Evolutionary conservation across 1,140 invertebrate genomes (phyloP).

Genomic region (Grapholita molesta): DNA sequence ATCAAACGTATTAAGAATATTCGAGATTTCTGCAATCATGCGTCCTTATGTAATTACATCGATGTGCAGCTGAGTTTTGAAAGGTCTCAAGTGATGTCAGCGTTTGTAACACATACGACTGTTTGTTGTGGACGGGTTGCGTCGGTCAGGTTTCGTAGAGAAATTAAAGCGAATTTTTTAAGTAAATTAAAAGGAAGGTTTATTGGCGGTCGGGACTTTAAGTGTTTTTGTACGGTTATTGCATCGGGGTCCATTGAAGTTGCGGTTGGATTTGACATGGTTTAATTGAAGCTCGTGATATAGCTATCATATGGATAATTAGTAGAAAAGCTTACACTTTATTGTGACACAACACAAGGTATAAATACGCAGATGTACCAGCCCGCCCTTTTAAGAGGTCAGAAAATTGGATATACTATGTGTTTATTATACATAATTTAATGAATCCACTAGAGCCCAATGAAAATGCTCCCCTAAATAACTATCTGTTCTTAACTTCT

Average conservation of each 20-base stretch:
- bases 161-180: neutral
- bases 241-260: neutral
- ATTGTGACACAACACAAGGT: too few species aligned
- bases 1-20: neutral
- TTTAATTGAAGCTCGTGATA: neutral
- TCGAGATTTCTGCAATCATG: neutral
- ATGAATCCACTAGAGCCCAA: too few species aligned
- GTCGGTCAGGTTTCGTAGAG: neutral
- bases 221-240: constrained; percentile 1
- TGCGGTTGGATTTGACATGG: neutral
- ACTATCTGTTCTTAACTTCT: too few species aligned
- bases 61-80: neutral
- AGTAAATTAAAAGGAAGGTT: neutral
- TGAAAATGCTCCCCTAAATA: too few species aligned
- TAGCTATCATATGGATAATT: neutral
- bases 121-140: neutral
- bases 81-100: neutral
- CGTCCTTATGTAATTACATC: neutral
- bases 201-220: neutral
- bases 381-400: too few species aligned
- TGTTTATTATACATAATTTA: too few species aligned
- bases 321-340: too few species aligned
- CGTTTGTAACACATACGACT: neutral
- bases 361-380: too few species aligned
- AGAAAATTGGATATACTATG: too few species aligned